These are phyloP conservation scores for Anolis carolinensis DNA, from an alignment of 2,113 vertebrate genomes.

Conservation along the genomic window DNA sequence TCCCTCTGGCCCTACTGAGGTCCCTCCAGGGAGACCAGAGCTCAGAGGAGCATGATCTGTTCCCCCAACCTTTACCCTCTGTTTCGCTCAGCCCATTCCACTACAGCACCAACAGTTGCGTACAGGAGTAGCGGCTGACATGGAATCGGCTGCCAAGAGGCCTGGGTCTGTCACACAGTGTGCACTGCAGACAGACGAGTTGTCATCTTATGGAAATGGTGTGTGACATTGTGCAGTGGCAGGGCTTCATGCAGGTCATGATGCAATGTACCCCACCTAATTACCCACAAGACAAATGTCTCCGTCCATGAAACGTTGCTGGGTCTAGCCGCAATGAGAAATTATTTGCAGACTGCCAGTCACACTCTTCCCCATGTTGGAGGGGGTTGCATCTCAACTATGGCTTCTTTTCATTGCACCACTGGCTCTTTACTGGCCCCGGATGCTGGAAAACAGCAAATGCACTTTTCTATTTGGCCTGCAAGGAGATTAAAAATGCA, in stretches of 20 bases:
- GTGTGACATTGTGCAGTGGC: slow-evolving; percentile 19
- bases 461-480: not conserved
- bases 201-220: slow-evolving; percentile 36
- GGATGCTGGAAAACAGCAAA: not conserved
- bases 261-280: slow-evolving; percentile 7
- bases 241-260: slow-evolving; percentile 18
- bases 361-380: not conserved
- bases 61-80: not conserved
- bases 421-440: not conserved
- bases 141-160: not conserved
- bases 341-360: not conserved
- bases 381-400: not conserved
- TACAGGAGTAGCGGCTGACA: not conserved
- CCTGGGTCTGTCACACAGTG: not conserved
- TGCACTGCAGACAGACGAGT: slow-evolving; percentile 26
- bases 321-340: not conserved
- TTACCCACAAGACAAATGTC: not conserved
- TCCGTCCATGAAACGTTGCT: not conserved
- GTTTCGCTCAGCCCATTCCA: not conserved
- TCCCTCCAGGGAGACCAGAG: not conserved
- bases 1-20: not conserved
- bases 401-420: not conserved
- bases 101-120: not conserved
- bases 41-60: not conserved
- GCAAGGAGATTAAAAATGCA: too few species aligned